A percentile compares a stretch with the other conserved stretches of the same genome.
Conservation (phyloP, 2,888 invertebrate genomes). For the Tenodera sinensis region DNA sequence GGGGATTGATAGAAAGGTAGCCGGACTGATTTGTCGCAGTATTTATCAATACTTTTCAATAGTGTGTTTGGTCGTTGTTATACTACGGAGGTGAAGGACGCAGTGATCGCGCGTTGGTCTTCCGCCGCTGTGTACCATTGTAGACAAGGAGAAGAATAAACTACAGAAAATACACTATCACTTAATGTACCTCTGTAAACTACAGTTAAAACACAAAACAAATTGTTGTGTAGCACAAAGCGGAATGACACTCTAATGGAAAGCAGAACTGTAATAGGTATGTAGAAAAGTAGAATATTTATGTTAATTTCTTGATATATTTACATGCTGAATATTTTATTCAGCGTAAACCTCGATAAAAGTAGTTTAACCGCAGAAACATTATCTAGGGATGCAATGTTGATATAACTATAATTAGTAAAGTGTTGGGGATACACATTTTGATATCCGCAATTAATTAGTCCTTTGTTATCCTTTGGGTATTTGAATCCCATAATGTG, state of each 20-base stretch:
- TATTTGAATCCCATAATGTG: neutral
- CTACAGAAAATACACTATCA: no score
- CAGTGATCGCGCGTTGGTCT: no score
- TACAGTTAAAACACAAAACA: no score
- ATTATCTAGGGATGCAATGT: neutral
- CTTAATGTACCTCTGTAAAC: no score
- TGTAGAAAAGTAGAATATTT: neutral
- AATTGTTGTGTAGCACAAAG: no score
- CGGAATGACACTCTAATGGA: neutral
- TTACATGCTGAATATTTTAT: neutral
- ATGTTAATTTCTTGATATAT: neutral
- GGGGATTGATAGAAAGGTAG: no score
- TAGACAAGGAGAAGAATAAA: no score
- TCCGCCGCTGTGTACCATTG: no score
- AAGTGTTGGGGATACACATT: neutral
- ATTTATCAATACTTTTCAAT: no score
- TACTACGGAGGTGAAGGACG: no score
- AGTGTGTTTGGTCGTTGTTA: no score
- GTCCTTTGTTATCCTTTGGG: neutral
- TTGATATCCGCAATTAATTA: neutral
- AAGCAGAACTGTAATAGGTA: neutral
- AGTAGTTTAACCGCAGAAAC: neutral
- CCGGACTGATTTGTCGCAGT: no score
- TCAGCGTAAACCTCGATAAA: neutral
- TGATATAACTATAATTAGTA: neutral